These are phyloP conservation scores for Podarcis muralis DNA, from an alignment of 2,113 vertebrate genomes.

Conservation along the genomic window DNA sequence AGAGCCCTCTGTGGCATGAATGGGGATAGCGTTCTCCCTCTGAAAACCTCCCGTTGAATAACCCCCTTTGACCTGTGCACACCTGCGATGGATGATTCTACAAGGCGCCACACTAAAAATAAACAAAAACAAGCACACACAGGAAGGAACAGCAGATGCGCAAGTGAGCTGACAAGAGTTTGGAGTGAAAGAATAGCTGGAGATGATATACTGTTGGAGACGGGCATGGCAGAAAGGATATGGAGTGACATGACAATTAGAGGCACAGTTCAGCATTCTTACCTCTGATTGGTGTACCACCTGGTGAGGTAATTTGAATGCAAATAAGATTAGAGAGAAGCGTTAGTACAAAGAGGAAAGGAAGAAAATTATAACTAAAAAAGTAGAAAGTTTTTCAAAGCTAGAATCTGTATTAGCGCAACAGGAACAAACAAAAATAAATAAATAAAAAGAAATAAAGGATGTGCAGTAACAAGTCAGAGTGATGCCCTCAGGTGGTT, in stretches of 20 bases:
- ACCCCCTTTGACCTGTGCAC: constrained; percentile 67
- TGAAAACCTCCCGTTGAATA: constrained; percentile 63
- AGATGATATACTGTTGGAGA: constrained; percentile 78
- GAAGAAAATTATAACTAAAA: constrained; percentile 79
- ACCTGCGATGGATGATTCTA: constrained; percentile 77
- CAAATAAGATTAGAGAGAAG: constrained; percentile 98
- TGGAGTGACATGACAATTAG: constrained; percentile 80
- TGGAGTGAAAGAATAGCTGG: constrained; percentile 73
- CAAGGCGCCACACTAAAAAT: constrained; percentile 66
- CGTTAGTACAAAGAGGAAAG: constrained; percentile 88
- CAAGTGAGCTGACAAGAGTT: constrained; percentile 62
- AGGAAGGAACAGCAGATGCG: constrained; percentile 66
- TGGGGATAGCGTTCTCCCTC: constrained; percentile 24
- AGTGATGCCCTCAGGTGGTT: constrained; percentile 63
- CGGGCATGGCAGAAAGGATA: constrained; percentile 76
- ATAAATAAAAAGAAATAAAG: constrained; percentile 37
- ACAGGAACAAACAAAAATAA: constrained; percentile 69
- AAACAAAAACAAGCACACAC: constrained; percentile 68
- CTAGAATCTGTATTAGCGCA: constrained; percentile 71
- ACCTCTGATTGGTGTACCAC: constrained; percentile 99
- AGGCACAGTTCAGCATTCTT: constrained; percentile 93
- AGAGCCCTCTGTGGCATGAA: constrained; percentile 1
- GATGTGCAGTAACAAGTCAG: constrained; percentile 71
- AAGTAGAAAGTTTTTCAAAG: constrained; percentile 72
- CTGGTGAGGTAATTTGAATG: constrained; percentile 99